These are phyloP conservation scores for Drosophila oshimai DNA, from an alignment of 1,140 invertebrate genomes.

Conservation along the genomic window DNA sequence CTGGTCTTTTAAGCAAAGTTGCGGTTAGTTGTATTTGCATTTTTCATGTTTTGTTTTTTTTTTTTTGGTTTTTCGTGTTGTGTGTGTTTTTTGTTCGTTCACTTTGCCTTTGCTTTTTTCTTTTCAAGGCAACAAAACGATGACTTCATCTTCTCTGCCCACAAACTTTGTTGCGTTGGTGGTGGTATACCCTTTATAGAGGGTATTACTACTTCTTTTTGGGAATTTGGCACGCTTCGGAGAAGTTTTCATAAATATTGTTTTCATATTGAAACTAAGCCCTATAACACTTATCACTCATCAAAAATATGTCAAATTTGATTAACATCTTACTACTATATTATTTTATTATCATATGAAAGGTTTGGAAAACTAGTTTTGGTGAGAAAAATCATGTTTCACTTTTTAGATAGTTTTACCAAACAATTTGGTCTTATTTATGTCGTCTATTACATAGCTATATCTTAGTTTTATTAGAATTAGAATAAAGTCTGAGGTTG, in stretches of 20 bases:
- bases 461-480: too few species aligned
- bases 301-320: neutral
- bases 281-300: neutral
- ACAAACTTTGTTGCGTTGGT: slow-evolving; percentile 27
- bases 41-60: slow-evolving; percentile 4
- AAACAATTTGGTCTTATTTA: too few species aligned
- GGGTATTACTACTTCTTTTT: neutral
- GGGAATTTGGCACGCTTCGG: neutral
- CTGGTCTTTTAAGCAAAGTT: slow-evolving; percentile 27
- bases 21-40: slow-evolving; percentile 20
- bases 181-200: slow-evolving; percentile 19
- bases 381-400: neutral
- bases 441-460: too few species aligned
- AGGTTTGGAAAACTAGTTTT: neutral
- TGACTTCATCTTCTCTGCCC: slow-evolving; percentile 68
- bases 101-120: slow-evolving; percentile 12
- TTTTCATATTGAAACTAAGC: too few species aligned
- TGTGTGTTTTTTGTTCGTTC: slow-evolving; percentile 5
- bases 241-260: too few species aligned
- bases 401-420: too few species aligned
- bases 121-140: slow-evolving; percentile 61
- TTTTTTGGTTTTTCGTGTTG: slow-evolving; percentile 4
- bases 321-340: neutral
- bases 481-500: too few species aligned
- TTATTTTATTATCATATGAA: neutral